Conservation (phyloP, 2,113 vertebrate genomes). For the Cheirogaleus medius region DNA sequence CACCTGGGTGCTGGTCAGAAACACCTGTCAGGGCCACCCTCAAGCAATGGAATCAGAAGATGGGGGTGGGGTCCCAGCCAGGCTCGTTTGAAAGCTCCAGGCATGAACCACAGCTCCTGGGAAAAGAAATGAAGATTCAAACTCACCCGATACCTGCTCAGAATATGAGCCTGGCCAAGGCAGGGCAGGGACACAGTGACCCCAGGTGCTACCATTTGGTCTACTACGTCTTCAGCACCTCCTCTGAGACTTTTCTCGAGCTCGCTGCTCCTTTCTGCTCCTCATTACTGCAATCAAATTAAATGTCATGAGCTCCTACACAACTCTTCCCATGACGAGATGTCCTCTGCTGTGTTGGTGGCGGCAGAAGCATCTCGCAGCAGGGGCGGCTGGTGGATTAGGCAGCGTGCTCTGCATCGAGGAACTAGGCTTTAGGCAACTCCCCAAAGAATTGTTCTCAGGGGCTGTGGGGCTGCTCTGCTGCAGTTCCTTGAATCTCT, state of each 20-base stretch:
- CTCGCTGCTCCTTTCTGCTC: background rate
- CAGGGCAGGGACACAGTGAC: rapidly evolving
- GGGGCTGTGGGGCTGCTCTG: background rate
- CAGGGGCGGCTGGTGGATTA: background rate
- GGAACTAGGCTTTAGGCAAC: background rate
- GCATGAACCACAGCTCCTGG: background rate
- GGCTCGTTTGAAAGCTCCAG: background rate
- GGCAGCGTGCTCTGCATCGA: too few species aligned
- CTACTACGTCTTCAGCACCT: rapidly evolving
- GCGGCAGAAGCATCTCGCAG: background rate
- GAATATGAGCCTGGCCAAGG: background rate
- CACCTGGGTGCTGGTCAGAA: background rate
- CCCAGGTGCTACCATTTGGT: background rate
- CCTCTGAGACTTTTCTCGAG: background rate
- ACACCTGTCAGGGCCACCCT: background rate
- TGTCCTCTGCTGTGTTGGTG: rapidly evolving
- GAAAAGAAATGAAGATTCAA: background rate
- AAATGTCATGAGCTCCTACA: background rate
- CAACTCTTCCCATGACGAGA: background rate
- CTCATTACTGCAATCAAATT: rapidly evolving
- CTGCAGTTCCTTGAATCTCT: background rate
- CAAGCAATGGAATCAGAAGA: background rate
- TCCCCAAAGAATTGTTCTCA: background rate
- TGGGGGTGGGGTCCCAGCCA: rapidly evolving
- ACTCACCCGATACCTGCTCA: background rate